Conservation (phyloP, 2,113 vertebrate genomes). For the Pantherophis guttatus region DNA sequence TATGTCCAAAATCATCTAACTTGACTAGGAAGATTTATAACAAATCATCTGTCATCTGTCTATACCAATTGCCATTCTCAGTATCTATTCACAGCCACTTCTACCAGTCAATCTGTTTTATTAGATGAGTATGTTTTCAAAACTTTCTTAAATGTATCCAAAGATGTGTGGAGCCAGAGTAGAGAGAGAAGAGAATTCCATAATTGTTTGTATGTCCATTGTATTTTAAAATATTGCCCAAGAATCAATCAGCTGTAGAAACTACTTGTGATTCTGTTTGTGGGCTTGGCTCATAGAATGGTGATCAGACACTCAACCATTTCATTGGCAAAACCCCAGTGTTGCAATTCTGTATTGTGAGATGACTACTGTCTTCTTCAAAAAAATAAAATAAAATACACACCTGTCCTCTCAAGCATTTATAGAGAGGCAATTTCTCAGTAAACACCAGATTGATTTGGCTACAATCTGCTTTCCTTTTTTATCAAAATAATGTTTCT, state of each 20-base stretch:
- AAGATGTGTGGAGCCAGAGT: not conserved
- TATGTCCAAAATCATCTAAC: not conserved
- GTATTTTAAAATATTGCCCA: not conserved
- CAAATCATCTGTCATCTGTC: not conserved
- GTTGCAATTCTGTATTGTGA: not conserved
- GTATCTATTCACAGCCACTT: not conserved
- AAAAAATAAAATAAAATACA: not conserved
- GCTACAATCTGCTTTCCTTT: not conserved
- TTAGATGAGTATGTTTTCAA: not conserved
- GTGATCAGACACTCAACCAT: not conserved
- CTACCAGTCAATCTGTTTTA: not conserved
- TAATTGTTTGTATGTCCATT: not conserved
- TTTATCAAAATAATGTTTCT: not conserved
- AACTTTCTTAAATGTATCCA: not conserved
- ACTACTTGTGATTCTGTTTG: not conserved
- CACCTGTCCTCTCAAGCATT: not conserved
- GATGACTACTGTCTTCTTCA: not conserved
- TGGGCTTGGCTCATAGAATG: not conserved
- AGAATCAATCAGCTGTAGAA: not conserved
- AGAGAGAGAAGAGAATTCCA: not conserved
- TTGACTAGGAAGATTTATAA: not conserved
- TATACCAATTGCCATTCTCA: not conserved
- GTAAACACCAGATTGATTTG: not conserved
- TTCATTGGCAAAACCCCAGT: not conserved
- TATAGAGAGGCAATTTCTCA: not conserved